Percentiles rank a stretch among this genome's conserved stretches.
Evolutionary conservation across 2,888 invertebrate species (phyloP).

Genomic region (Neoitamus cyanurus): DNA sequence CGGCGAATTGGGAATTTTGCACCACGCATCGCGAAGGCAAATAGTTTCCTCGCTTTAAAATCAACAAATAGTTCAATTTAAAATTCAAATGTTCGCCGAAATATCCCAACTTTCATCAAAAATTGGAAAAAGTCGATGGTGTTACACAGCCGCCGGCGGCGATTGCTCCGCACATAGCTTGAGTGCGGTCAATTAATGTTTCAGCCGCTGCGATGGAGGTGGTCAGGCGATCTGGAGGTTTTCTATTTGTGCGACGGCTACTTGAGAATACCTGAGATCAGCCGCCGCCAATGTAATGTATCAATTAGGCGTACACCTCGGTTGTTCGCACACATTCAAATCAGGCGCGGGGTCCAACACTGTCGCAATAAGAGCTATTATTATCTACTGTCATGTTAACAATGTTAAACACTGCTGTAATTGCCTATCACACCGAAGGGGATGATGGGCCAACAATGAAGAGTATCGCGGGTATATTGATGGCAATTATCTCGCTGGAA

Average conservation of each 20-base stretch:
- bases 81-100: constrained; percentile 2
- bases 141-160: not conserved
- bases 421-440: constrained; percentile 24
- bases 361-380: not conserved
- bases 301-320: constrained; percentile 2
- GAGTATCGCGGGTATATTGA: constrained; percentile 35
- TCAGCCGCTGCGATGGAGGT: not conserved
- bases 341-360: not conserved
- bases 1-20: not conserved
- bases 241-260: not conserved
- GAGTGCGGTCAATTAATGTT: constrained; percentile 9
- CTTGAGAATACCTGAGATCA: not conserved
- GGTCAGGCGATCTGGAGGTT: not conserved
- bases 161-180: not conserved
- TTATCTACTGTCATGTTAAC: constrained; percentile 40
- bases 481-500: constrained; percentile 51
- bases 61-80: constrained; percentile 19
- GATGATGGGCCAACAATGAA: constrained; percentile 28
- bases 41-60: not conserved
- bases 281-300: not conserved
- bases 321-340: not conserved
- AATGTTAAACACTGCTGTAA: constrained; percentile 36
- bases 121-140: constrained; percentile 16
- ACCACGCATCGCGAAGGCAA: not conserved
- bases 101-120: constrained; percentile 16